A percentile compares a stretch with the other conserved stretches of the same genome.
phyloP scores from a whole-genome alignment of 2,113 vertebrate genomes.

The Alosa alosa region DNA sequence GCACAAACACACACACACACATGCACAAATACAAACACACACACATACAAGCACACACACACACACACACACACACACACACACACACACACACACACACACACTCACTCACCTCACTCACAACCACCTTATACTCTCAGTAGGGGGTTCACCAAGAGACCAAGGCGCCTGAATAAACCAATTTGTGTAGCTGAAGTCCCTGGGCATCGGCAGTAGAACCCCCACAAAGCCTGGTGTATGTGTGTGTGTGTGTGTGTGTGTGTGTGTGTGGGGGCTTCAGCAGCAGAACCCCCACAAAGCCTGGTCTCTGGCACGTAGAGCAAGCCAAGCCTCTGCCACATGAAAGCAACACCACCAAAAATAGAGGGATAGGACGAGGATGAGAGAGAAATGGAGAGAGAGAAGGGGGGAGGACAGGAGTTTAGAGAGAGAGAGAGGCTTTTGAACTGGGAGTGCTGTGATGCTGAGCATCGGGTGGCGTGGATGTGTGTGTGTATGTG shows the following conservation, averaged over 20 bases:
- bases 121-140: neutral
- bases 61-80: slow-evolving; percentile 6
- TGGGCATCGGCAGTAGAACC: slow-evolving; percentile 59
- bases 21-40: neutral
- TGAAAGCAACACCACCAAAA: slow-evolving; percentile 53
- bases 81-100: slow-evolving; percentile 16
- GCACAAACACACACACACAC: neutral
- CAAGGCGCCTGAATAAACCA: slow-evolving; percentile 49
- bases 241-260: no score
- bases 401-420: slow-evolving; percentile 5
- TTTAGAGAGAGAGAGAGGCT: slow-evolving; percentile 44
- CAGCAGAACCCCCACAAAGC: slow-evolving; percentile 60
- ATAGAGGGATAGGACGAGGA: slow-evolving; percentile 22
- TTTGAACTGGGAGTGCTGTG: slow-evolving; percentile 64
- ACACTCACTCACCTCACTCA: neutral
- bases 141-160: slow-evolving; percentile 49
- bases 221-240: slow-evolving; percentile 53
- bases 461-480: slow-evolving; percentile 50
- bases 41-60: slow-evolving; percentile 7
- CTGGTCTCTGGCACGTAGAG: slow-evolving; percentile 61
- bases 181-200: slow-evolving; percentile 54
- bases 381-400: slow-evolving; percentile 42
- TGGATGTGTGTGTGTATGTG: neutral
- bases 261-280: slow-evolving; percentile 43
- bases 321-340: slow-evolving; percentile 59